Base-by-base conservation (phyloP, 2,113 vertebrate genomes). In the Guaruba guarouba region DNA sequence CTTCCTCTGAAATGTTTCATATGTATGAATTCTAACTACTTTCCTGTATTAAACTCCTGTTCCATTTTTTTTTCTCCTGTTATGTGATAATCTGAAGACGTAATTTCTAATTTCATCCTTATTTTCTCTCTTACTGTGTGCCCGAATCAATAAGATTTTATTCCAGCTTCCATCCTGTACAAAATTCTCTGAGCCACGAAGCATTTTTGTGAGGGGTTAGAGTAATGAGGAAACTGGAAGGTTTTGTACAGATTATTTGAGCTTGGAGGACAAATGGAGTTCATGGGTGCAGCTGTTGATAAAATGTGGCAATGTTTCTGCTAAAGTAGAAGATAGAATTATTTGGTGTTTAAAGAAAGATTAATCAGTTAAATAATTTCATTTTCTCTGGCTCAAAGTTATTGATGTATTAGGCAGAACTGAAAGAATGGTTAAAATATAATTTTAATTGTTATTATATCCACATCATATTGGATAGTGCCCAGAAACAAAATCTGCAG, bases 311-410 rank as follows among this genome's bases (percentile, higher is more conserved):
- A 81, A 69, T 4, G 3, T 83, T 94, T 92, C 70, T 85, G 39
- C 82, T 91, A 11, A 84, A 87, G 62, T 48, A 73, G 81, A 70
- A 84, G 57, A 78, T 89, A 39, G 59, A 89, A 86, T 89, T 82
- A 71, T 91, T 91, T 95, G 35, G 13, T 87, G 8, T 82, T 94
- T 93, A 95, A 93, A 73, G 70, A 87, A 76, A 85, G 44, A 93
- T 93, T 94, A 95, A 91, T 91, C 75, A 76, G 46, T 88, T 83
- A 88, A 94, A 93, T 96, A 91, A 88, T 91, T 94, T 83, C 5
- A 91, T 91, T 85, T 96, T 90, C 23, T 80, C 55, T 69, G 29
- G 9, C 68, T 94, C 13, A 17, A 41, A 46, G 37, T 76, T 95
- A 91, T 46, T 88, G 54, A 80, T 77, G 41, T 73, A 46, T 91